These are phyloP conservation scores for Siderastrea siderea DNA, from an alignment of 92 coral and sea anemone species.

Conservation along the genomic window DNA sequence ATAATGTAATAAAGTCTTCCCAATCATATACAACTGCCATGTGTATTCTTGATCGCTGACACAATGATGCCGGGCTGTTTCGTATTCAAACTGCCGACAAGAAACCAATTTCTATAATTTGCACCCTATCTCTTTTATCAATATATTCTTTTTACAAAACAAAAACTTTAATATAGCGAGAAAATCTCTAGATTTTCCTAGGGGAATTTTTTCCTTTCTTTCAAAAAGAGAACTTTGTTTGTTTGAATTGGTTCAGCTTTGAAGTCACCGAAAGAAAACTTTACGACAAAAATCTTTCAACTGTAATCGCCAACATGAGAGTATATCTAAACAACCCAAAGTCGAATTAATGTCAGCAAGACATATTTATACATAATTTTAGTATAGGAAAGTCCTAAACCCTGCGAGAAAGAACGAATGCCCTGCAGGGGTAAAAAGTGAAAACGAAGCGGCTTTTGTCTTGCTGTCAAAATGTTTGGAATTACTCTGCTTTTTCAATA, in stretches of 20 bases:
- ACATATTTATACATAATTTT: neutral
- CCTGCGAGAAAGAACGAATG: neutral
- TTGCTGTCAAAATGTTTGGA: conserved; percentile 45
- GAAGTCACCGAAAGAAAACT: conserved; percentile 43
- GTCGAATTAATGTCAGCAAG: conserved; percentile 6
- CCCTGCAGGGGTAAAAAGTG: neutral
- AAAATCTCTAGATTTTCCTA: neutral
- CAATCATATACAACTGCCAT: conserved; percentile 12
- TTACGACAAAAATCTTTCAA: conserved; percentile 4
- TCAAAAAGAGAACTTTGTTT: conserved; percentile 1
- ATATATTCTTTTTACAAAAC: conserved; percentile 1
- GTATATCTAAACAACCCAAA: neutral
- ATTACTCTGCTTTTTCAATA: conserved; percentile 42
- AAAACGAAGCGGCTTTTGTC: conserved; percentile 19
- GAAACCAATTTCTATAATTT: neutral
- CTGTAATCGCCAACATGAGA: conserved; percentile 1
- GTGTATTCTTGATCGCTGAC: conserved; percentile 8
- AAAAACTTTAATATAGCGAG: neutral
- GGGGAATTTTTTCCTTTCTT: neutral
- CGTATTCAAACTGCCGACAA: conserved; percentile 4
- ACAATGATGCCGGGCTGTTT: conserved; percentile 6
- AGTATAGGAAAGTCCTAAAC: neutral
- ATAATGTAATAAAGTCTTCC: conserved; percentile 14
- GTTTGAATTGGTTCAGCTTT: conserved; percentile 38
- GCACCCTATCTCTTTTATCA: neutral